Evolutionary conservation across 2,113 vertebrate species (phyloP).

Genomic region (Rhinolophus ferrumequinum): DNA sequence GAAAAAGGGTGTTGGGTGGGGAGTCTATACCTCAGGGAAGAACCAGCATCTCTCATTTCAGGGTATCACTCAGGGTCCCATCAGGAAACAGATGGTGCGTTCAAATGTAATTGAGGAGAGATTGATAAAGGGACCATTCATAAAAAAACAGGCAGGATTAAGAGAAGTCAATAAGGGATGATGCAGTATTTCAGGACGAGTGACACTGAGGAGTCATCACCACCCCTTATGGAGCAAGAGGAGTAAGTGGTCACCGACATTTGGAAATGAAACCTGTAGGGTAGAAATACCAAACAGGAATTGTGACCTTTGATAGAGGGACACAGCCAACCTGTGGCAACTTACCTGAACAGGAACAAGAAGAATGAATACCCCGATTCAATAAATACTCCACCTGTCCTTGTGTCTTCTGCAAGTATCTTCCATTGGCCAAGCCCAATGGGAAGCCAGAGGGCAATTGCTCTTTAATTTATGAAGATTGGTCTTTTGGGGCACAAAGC

Average conservation of each 20-base stretch:
- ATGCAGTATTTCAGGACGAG: neutral
- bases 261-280: neutral
- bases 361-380: neutral
- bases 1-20: neutral
- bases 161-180: neutral
- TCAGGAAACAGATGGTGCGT: neutral
- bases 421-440: neutral
- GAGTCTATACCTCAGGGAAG: neutral
- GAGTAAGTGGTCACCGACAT: neutral
- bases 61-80: neutral
- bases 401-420: neutral
- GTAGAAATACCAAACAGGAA: neutral
- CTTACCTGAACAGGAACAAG: neutral
- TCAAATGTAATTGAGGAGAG: slow-evolving; percentile 8
- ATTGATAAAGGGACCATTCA: neutral
- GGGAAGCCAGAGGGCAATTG: neutral
- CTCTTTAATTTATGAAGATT: neutral
- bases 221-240: too few species aligned
- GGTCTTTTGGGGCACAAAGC: neutral
- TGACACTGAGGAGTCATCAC: neutral
- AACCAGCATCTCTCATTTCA: neutral
- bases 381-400: neutral
- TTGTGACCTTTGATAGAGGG: neutral
- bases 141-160: neutral
- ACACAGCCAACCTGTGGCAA: neutral